phyloP scores from a whole-genome alignment of 1,140 invertebrate genomes.

The Caenorhabditis inopinata region DNA sequence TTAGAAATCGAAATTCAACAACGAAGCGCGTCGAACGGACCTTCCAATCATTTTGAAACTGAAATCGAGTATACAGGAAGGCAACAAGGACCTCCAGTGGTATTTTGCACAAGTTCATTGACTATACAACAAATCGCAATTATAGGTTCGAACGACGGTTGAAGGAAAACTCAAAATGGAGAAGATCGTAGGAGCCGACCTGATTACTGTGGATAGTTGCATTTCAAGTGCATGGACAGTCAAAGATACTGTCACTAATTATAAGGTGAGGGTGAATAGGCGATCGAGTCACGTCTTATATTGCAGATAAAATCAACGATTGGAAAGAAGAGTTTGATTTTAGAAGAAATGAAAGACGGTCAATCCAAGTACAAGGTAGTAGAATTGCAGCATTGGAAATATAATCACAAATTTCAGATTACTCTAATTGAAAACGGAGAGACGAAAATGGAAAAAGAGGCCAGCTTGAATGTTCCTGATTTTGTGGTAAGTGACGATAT shows the following conservation, averaged over 20 bases:
- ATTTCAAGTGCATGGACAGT: slow-evolving; percentile 49
- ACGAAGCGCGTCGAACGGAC: background rate
- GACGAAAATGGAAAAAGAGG: slow-evolving; percentile 44
- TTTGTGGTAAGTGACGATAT: slow-evolving; percentile 24
- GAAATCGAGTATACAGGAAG: slow-evolving; percentile 28
- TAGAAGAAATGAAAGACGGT: slow-evolving; percentile 47
- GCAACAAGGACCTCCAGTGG: slow-evolving; percentile 38
- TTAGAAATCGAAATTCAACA: slow-evolving; percentile 18
- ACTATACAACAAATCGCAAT: background rate
- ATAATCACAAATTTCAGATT: background rate
- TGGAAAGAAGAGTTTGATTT: slow-evolving; percentile 44
- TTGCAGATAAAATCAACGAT: slow-evolving; percentile 50
- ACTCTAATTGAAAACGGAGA: slow-evolving; percentile 46
- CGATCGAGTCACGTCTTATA: background rate
- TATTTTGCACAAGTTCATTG: background rate
- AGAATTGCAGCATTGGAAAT: background rate
- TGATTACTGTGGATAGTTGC: slow-evolving; percentile 50
- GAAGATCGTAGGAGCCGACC: slow-evolving; percentile 49
- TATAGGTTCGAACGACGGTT: slow-evolving; percentile 48
- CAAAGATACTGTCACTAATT: slow-evolving; percentile 49
- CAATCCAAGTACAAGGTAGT: slow-evolving; percentile 41
- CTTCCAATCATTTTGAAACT: background rate
- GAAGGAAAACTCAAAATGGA: slow-evolving; percentile 51
- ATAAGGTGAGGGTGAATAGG: slow-evolving; percentile 39
- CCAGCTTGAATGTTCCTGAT: slow-evolving; percentile 38